A percentile compares a stretch with the other conserved stretches of the same genome.
Evolutionary conservation across 2,888 invertebrate species (phyloP).

Genomic region (Brachypalpus laphriformis): DNA sequence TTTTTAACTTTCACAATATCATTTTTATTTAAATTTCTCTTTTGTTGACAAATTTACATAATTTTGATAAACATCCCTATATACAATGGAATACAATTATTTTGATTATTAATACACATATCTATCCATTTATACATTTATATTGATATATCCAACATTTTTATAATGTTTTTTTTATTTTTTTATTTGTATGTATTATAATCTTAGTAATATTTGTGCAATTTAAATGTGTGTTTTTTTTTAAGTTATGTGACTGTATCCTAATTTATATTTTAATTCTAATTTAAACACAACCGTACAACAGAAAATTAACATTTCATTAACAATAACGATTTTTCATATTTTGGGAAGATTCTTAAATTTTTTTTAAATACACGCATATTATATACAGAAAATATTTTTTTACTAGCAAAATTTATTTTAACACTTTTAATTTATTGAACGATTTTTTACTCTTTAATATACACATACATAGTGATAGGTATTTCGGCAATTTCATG

Average conservation of each 20-base stretch:
- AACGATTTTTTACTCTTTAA: not conserved
- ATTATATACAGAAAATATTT: conserved; percentile 26
- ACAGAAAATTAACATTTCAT: conserved; percentile 55
- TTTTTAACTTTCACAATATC: conserved; percentile 37
- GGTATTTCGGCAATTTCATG: conserved; percentile 71
- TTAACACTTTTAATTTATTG: not conserved
- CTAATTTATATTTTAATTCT: not conserved
- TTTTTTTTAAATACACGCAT: not conserved
- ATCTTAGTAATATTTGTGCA: conserved; percentile 45
- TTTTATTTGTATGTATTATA: not conserved
- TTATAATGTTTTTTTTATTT: conserved; percentile 30
- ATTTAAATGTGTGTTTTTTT: conserved; percentile 14
- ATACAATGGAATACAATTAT: conserved; percentile 25
- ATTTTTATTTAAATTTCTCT: not conserved
- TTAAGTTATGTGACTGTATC: not conserved
- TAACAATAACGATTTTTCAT: conserved; percentile 30
- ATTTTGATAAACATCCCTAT: conserved; percentile 17
- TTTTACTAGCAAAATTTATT: not conserved
- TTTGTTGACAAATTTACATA: conserved; percentile 31
- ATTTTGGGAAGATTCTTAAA: conserved; percentile 10
- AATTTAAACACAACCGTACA: conserved; percentile 50
- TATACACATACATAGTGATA: not conserved
- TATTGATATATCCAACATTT: conserved; percentile 32
- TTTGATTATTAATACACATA: conserved; percentile 31
- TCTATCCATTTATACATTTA: conserved; percentile 43